A percentile compares a stretch with the other conserved stretches of the same genome.
Evolutionary conservation across 2,797 vertebrate genomes (phyloP).

Genomic region (Botia kubotai): DNA sequence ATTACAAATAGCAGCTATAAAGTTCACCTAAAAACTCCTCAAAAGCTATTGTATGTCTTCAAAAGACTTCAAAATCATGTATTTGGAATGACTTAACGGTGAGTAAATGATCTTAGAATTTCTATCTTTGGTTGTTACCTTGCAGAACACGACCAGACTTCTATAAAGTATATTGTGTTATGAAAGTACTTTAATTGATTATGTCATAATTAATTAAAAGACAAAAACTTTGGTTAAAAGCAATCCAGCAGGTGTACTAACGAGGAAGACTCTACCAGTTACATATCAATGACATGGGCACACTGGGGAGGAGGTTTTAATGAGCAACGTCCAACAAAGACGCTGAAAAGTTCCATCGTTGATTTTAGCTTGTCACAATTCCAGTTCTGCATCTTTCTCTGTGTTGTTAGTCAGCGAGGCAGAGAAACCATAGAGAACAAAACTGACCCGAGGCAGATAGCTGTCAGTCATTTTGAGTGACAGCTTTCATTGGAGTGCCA

Average conservation of each 20-base stretch:
- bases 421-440: constrained; percentile 41
- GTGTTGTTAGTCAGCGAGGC: constrained; percentile 39
- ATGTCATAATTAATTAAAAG: not conserved
- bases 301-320: constrained; percentile 7
- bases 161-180: not conserved
- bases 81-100: not conserved
- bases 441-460: constrained; percentile 52
- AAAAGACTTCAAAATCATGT: not conserved
- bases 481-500: constrained; percentile 50
- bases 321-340: constrained; percentile 31
- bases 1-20: too few relatives aligned
- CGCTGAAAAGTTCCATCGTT: constrained; percentile 18
- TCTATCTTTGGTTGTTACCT: too few relatives aligned
- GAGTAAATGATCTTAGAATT: not conserved
- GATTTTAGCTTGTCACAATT: constrained; percentile 43
- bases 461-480: constrained; percentile 58
- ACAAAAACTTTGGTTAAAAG: constrained; percentile 10
- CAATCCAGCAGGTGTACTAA: not conserved
- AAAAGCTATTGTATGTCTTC: not conserved
- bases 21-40: not conserved
- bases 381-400: constrained; percentile 33
- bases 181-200: not conserved
- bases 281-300: not conserved
- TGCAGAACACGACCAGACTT: too few relatives aligned
- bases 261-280: not conserved